Conservation (phyloP, 2,888 invertebrate species). For the Meandrusa payeni region DNA sequence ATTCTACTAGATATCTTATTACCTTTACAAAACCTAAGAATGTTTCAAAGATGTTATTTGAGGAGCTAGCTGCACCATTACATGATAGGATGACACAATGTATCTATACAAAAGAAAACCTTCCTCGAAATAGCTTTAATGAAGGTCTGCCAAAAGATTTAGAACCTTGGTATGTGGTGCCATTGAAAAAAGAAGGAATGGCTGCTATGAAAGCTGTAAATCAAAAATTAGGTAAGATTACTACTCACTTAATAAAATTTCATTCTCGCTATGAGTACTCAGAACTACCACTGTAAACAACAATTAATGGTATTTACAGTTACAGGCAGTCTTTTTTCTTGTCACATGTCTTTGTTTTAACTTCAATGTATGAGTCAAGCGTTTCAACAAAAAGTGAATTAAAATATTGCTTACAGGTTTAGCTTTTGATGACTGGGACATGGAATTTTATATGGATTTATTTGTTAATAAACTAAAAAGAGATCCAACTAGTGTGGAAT, state of each 20-base stretch:
- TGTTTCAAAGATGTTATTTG: conserved; percentile 55
- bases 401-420: conserved; percentile 86
- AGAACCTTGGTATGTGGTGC: conserved; percentile 91
- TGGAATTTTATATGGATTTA: conserved; percentile 93
- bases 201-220: conserved; percentile 91
- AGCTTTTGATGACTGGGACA: conserved; percentile 96
- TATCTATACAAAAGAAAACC: conserved; percentile 85
- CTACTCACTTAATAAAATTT: too few relatives aligned
- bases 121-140: conserved; percentile 84
- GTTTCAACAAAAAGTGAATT: too few relatives aligned
- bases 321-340: neutral
- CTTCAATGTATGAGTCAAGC: too few relatives aligned
- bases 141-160: conserved; percentile 82
- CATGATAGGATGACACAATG: conserved; percentile 98
- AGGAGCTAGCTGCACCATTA: conserved; percentile 81
- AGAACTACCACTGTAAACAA: too few relatives aligned
- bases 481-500: conserved; percentile 98
- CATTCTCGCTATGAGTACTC: too few relatives aligned
- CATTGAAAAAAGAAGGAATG: conserved; percentile 88
- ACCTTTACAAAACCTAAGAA: conserved; percentile 60
- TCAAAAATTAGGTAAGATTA: conserved; percentile 83
- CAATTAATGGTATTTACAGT: neutral
- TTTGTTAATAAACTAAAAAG: conserved; percentile 91
- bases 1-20: conserved; percentile 88
- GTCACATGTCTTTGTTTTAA: too few relatives aligned